Evolutionary conservation across 2,113 vertebrate species (phyloP), one percentile per base, ranked within the genome.

Genomic region (Argyrosomus japonicus): DNA sequence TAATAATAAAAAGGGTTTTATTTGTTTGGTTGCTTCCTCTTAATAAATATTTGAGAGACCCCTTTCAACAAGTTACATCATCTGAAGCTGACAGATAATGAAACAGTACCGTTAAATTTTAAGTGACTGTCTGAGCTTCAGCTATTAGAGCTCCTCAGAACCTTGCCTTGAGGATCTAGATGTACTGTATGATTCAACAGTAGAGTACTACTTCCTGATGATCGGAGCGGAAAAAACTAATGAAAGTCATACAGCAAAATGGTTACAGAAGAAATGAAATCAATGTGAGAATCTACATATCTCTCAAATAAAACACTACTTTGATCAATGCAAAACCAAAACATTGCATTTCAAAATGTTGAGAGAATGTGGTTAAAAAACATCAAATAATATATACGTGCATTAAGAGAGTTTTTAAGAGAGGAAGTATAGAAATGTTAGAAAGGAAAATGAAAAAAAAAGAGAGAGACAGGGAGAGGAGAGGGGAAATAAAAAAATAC

Each of bases 271-370:
- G 89, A 94, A 94, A 95, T 88, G 79, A 94, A 91, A 91, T 92
- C 56, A 93, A 93, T 92, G 80, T 93, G 90, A 85, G 75, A 81
- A 88, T 95, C 93, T 95, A 93, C 85, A 95, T 92, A 90, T 93
- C 91, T 89, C 81, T 93, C 93, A 94, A 95, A 94, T 88, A 85
- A 94, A 94, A 95, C 72, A 94, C 92, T 94, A 94, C 86, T 93
- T 91, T 92, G 89, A 87, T 90, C 85, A 94, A 96, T 93, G 93
- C 91, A 90, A 94, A 93, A 93, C 73, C 76, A 93, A 93, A 94
- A 94, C 84, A 92, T 88, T 91, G 87, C 86, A 88, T 94, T 89
- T 91, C 83, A 88, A 92, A 93, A 92, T 40, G 92, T 88, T 88
- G 83, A 94, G 89, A 90, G 72, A 93, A 93, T 88, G 81, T 90